Percentiles rank a stretch among this genome's conserved stretches.
These are phyloP conservation scores for Caenorhabditis becei DNA, from an alignment of 2,888 invertebrate species.

Conservation along the genomic window DNA sequence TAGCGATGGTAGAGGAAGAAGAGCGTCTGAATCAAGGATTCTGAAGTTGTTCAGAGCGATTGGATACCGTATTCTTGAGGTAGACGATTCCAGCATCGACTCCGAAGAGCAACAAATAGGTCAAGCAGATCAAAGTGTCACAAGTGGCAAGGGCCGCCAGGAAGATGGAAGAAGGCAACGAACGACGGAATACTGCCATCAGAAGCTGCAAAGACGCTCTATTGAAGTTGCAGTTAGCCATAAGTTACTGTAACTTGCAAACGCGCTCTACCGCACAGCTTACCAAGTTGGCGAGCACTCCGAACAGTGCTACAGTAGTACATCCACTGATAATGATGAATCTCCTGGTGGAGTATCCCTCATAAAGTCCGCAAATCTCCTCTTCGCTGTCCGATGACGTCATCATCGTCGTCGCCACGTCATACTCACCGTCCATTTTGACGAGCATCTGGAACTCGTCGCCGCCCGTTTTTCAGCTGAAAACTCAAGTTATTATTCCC, in stretches of 20 bases:
- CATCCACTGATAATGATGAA: constrained; percentile 69
- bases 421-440: background rate
- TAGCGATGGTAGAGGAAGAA: constrained; percentile 71
- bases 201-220: constrained; percentile 62
- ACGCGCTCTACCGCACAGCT: background rate
- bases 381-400: constrained; percentile 23
- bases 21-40: constrained; percentile 51
- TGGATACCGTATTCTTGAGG: constrained; percentile 61
- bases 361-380: constrained; percentile 69
- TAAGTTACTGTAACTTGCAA: background rate
- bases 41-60: background rate
- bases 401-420: constrained; percentile 23
- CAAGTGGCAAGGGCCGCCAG: constrained; percentile 66
- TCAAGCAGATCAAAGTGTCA: constrained; percentile 69
- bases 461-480: background rate
- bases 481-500: too few species aligned
- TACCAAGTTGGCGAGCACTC: constrained; percentile 69
- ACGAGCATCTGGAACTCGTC: constrained; percentile 5
- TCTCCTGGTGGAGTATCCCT: constrained; percentile 68
- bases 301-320: constrained; percentile 65
- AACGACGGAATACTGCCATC: constrained; percentile 70
- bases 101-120: constrained; percentile 71
- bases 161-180: constrained; percentile 69
- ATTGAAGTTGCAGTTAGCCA: background rate
- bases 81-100: constrained; percentile 72